phyloP scores from a whole-genome alignment of 2,888 invertebrate genomes.

The Dicycla oo region DNA sequence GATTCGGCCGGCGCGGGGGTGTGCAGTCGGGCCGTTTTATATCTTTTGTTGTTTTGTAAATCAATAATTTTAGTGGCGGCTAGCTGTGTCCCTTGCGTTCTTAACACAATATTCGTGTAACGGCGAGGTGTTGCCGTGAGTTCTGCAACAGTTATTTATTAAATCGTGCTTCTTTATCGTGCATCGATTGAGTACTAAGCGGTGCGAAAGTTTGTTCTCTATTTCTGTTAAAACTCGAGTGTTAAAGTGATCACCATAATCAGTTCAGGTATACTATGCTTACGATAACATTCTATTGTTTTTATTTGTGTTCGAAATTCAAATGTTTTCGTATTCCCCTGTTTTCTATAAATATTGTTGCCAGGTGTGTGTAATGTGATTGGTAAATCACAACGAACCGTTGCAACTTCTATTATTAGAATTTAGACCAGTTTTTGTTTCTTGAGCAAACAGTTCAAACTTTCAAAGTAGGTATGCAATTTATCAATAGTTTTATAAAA shows the following conservation, averaged over 20 bases:
- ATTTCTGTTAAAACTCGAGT: conserved; percentile 56
- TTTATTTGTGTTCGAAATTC: conserved; percentile 40
- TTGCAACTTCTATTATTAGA: conserved; percentile 64
- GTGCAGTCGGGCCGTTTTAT: conserved; percentile 87
- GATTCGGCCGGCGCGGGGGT: conserved; percentile 88
- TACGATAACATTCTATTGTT: conserved; percentile 53
- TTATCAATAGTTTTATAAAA: conserved; percentile 23
- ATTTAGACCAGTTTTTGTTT: conserved; percentile 56
- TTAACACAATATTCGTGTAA: conserved; percentile 67
- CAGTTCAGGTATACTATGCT: conserved; percentile 56
- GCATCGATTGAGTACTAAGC: conserved; percentile 59
- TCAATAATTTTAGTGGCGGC: conserved; percentile 89
- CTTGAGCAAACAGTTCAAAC: conserved; percentile 32
- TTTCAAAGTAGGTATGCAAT: conserved; percentile 33
- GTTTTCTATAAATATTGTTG: conserved; percentile 70
- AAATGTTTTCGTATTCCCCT: conserved; percentile 33
- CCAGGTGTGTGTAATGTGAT: conserved; percentile 74
- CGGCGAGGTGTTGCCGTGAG: conserved; percentile 58
- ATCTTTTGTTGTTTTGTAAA: conserved; percentile 90
- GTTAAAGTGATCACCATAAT: conserved; percentile 62
- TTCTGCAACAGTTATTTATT: conserved; percentile 63
- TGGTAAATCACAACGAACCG: conserved; percentile 69
- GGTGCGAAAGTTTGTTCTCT: conserved; percentile 69
- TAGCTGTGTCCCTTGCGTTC: conserved; percentile 67
- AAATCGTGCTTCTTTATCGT: conserved; percentile 60